Evolutionary conservation across 2,888 invertebrate species (phyloP), one percentile per base, ranked within the genome.

Genomic region (Himalopsyche kuldschensis): DNA sequence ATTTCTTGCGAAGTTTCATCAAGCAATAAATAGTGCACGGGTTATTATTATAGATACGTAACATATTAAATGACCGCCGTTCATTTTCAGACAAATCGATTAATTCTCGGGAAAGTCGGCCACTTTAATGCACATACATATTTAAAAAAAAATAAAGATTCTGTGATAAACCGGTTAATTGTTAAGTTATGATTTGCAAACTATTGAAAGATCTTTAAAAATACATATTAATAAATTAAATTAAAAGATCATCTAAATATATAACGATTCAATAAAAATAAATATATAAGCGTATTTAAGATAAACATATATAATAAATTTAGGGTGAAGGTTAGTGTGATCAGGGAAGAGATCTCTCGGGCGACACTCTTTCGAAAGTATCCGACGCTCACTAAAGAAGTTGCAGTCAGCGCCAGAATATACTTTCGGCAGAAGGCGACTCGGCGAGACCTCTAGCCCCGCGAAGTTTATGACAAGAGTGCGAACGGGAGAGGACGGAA

Each of bases 151-250:
- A 82, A 82, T 86, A 87, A 92, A 91, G 90, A 92, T 93, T 93
- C 94, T 94, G 94, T 94, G 94, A 94, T 94, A 94, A 93, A 91
- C 92, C 93, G 91, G 93, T 93, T 93, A 93, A 90, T 92, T 92
- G 92, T 94, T 94, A 93, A 93, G 93, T 94, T 93, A 91, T 92
- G 92, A 92, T 91, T 90, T 91, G 91, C 91, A 91, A 91, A 88
- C 82, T 84, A 82, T 78, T 69, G 27, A 69, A 69, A 69, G 69
- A 27, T 69, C 69, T 69, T 69, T 69, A 69, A 69, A 69, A 69
- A 69, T 69, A 69, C 69, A 69, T 69, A 69, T 69, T 69, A 69
- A 69, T 69, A 69, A 69, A 69, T 69, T 69, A 69, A 69, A 69
- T 69, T n/a, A 30, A 69, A 69, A 69, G 69, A 69, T 69, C 69